phyloP scores from a whole-genome alignment of 2,113 vertebrate species.

The Tamias sibiricus region DNA sequence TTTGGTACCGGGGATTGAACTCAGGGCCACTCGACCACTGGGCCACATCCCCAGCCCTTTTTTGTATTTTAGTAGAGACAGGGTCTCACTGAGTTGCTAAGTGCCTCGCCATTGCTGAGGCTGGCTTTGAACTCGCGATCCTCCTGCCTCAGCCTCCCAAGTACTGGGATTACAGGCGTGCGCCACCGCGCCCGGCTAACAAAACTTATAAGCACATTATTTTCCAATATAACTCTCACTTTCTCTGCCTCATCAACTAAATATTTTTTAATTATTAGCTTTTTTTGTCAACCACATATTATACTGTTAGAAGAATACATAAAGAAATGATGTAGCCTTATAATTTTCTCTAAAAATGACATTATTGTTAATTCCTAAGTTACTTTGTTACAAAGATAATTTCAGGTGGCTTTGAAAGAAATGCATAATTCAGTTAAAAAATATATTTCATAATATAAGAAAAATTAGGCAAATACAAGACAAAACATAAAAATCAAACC shows the following conservation, averaged over 20 bases:
- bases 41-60: too few species aligned
- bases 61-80: too few species aligned
- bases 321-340: background rate
- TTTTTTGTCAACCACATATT: background rate
- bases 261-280: background rate
- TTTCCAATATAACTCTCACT: background rate
- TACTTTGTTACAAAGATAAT: background rate
- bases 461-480: background rate
- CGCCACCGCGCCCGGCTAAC: too few species aligned
- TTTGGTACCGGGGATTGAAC: too few species aligned
- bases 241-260: background rate
- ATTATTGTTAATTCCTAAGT: background rate
- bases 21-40: too few species aligned
- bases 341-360: background rate
- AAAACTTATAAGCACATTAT: background rate
- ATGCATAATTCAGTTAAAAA: background rate
- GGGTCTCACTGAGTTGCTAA: too few species aligned
- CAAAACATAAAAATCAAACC: constrained; percentile 1
- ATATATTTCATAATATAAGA: background rate
- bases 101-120: too few species aligned
- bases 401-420: background rate
- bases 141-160: too few species aligned
- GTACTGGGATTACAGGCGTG: too few species aligned
- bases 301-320: background rate
- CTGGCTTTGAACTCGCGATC: too few species aligned